Base-by-base conservation (phyloP, 2,888 invertebrate genomes). In the Drosophila paramelanica region DNA sequence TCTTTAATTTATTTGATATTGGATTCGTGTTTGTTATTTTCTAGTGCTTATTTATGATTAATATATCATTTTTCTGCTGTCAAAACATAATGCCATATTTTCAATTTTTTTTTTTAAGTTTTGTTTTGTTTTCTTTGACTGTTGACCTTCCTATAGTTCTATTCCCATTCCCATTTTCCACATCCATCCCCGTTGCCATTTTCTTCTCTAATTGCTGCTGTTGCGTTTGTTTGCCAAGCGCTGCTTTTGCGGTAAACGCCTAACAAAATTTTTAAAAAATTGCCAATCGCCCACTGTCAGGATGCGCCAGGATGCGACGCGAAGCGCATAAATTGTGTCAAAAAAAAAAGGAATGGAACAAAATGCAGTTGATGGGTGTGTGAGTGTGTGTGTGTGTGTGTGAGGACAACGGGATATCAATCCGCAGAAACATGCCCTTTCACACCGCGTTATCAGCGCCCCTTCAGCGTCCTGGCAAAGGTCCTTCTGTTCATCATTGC, bases 351-450 rank as follows among this genome's bases (percentile, higher is more conserved):
- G 31, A 58, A 57, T 50, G 39, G 39, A 51, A 51, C 39, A 39
- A 33, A 52, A 42, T 73, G 68, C 78, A 78, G 61, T 62, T 61
- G 55, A 23, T 23, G 23, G 2, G 20, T 36, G 47, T 33, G 45
- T 46, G 50, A 61, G 51, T 52, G 45, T 49, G 23, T 64, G 52
- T 53, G 50, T 43, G 41, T 50, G 58, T 47, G 47, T 55, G 41
- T 11, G 36, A 62, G 77, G 81, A 78, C 90, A 90, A 91, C 91
- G 89, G 91, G 91, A 91, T 79, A 87, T 86, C 90, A 88, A 81
- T 91, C 92, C 92, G 80, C 92, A 92, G 76, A 80, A 91, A 92
- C 92, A 91, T 91, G 90, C 91, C 92, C 91, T 91, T 91, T 89
- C 90, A 88, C 89, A 90, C 91, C 89, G 77, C 81, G 78, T 81